These are phyloP conservation scores for Pangasianodon hypophthalmus DNA, from an alignment of 2,113 vertebrate genomes.

Conservation along the genomic window DNA sequence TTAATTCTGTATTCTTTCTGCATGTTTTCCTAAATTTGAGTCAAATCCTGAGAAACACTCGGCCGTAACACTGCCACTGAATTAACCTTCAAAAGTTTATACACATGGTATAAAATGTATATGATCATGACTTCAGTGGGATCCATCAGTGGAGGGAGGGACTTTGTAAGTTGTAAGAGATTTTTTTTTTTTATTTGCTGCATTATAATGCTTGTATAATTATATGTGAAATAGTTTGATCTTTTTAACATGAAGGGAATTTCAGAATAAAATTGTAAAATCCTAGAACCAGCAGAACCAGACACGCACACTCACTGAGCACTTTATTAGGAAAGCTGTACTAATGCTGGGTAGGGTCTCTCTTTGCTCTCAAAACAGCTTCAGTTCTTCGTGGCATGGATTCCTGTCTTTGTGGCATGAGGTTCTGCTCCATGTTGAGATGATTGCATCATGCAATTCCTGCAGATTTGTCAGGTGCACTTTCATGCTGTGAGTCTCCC, in stretches of 20 bases:
- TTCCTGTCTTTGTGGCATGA: no score
- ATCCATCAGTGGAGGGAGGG: background rate
- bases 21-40: background rate
- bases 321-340: no score
- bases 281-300: background rate
- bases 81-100: background rate
- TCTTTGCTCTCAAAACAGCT: no score
- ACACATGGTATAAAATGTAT: background rate
- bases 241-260: background rate
- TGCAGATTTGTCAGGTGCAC: no score
- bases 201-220: background rate
- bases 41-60: background rate
- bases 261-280: background rate
- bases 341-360: no score
- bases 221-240: background rate
- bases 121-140: background rate
- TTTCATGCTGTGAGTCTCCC: no score
- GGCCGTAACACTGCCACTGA: background rate
- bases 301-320: no score
- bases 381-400: no score
- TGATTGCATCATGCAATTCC: no score
- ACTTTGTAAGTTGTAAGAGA: background rate
- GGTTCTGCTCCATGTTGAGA: no score
- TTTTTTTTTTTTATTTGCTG: background rate
- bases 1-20: background rate